phyloP scores from a whole-genome alignment of 92 coral and sea anemone species.

The Parazoanthus darwini region DNA sequence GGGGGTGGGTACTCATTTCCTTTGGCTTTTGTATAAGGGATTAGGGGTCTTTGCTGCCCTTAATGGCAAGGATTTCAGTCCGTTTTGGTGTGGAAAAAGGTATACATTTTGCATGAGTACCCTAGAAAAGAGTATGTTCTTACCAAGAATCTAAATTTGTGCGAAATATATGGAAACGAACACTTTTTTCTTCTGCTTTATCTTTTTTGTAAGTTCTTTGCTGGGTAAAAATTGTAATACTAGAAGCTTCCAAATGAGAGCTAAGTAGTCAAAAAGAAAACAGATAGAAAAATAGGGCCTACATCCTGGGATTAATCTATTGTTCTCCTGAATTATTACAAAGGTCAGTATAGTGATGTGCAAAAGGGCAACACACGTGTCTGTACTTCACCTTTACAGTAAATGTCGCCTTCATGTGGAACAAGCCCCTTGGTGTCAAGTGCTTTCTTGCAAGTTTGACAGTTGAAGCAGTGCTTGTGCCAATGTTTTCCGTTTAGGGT shows the following conservation, averaged over 20 bases:
- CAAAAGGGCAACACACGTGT: too few species aligned
- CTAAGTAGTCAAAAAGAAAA: neutral
- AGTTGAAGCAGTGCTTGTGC: conserved; percentile 36
- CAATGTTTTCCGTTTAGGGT: conserved; percentile 14
- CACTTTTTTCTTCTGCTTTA: neutral
- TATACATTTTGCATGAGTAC: too few species aligned
- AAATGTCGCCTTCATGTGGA: conserved; percentile 34
- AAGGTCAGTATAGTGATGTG: neutral
- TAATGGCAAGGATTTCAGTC: too few species aligned
- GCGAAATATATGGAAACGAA: neutral
- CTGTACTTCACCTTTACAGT: conserved; percentile 17
- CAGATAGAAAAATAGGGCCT: neutral
- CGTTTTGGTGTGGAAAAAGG: too few species aligned
- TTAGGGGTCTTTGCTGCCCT: too few species aligned
- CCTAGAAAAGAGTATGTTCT: too few species aligned
- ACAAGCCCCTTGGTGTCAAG: conserved; percentile 22
- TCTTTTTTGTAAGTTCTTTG: too few species aligned
- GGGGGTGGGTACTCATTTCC: too few species aligned
- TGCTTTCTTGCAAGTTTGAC: conserved; percentile 10
- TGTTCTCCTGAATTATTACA: neutral
- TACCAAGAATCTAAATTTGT: too few species aligned
- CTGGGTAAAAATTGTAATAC: neutral
- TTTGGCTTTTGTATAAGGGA: too few species aligned
- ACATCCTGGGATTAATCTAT: too few species aligned
- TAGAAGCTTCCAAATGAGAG: neutral